Conservation (phyloP, 2,888 invertebrate species). For the Lithophane semibrunnea region DNA sequence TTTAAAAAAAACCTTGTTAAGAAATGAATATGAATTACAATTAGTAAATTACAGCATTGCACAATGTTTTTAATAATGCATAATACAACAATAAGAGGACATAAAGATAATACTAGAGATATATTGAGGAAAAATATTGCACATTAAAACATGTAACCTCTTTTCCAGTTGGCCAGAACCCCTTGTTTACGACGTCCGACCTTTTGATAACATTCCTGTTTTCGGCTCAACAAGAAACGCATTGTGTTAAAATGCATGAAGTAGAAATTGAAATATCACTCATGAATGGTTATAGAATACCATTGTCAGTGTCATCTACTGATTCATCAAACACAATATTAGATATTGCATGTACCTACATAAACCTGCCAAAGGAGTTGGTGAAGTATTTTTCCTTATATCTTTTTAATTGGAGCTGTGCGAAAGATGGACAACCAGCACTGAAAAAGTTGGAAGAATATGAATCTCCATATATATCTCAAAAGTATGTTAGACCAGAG, state of each 20-base stretch:
- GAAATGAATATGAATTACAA: not conserved
- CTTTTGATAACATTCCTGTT: constrained; percentile 96
- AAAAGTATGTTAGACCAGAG: constrained; percentile 93
- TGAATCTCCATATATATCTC: constrained; percentile 98
- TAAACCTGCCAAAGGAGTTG: constrained; percentile 95
- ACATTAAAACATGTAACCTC: constrained; percentile 41
- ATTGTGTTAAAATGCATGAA: constrained; percentile 92
- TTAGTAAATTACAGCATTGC: not conserved
- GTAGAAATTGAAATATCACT: constrained; percentile 95
- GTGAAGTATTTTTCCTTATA: constrained; percentile 97
- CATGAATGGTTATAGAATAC: constrained; percentile 96
- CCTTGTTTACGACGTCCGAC: constrained; percentile 94
- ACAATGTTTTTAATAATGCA: not conserved
- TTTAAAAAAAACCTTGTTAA: not conserved
- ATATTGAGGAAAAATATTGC: not conserved
- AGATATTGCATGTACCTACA: constrained; percentile 94
- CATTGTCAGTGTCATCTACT: constrained; percentile 94
- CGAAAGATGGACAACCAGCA: constrained; percentile 93
- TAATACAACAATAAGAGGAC: not conserved
- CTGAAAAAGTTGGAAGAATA: constrained; percentile 98
- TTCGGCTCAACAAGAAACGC: constrained; percentile 97
- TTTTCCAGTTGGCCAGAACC: constrained; percentile 96
- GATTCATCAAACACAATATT: constrained; percentile 96
- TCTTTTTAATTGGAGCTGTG: constrained; percentile 94
- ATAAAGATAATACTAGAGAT: not conserved